Evolutionary conservation across 2,888 invertebrate species (phyloP), one percentile per base, ranked within the genome.

Genomic region (Tenthredo distinguenda): DNA sequence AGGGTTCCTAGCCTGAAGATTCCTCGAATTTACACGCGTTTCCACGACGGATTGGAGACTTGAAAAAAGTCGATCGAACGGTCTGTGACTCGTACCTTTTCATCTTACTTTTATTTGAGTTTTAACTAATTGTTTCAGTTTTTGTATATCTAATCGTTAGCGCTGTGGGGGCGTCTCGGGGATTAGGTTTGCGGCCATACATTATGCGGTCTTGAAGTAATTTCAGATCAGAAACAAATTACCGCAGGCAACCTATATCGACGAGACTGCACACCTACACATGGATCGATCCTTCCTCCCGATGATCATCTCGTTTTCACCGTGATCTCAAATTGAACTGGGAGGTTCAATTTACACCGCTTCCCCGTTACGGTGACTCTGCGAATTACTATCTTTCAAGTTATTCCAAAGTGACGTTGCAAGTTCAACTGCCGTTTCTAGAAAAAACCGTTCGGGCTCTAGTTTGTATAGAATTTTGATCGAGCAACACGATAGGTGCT

Each of bases 121-220:
- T n/a, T 62, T 62, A 37, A 62, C 62, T 81, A 81, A 81, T 81
- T 81, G 79, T 81, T 62, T 81, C 15, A 62, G 21, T 62, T 62
- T 81, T 62, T 81, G 50, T 81, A 58, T 18, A 62, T n/a, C 15
- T 15, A 40, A 21, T 62, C n/a, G 40, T 79, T 58, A 79, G 58
- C 12, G 18, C n/a, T 31, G 18, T 10, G 21, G 62, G 50, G 50
- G 31, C 31, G 55, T 18, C n/a, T 55, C 55, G 31, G 34, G 18
- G 10, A 77, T 31, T 9, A 77, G 31, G 18, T 31, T 34, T 50
- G 6, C 34, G 77, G n/a, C 10, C 7, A 6, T 26, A 26, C 26
- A 76, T 62, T 10, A 76, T 76, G 21, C 37, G 43, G n/a, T 79
- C 77, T 79, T 21, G 55, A 31, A 58, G 58, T 62, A 37, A 58